These are phyloP conservation scores for Tragelaphus buxtoni DNA, from an alignment of 2,113 vertebrate genomes.

Conservation along the genomic window DNA sequence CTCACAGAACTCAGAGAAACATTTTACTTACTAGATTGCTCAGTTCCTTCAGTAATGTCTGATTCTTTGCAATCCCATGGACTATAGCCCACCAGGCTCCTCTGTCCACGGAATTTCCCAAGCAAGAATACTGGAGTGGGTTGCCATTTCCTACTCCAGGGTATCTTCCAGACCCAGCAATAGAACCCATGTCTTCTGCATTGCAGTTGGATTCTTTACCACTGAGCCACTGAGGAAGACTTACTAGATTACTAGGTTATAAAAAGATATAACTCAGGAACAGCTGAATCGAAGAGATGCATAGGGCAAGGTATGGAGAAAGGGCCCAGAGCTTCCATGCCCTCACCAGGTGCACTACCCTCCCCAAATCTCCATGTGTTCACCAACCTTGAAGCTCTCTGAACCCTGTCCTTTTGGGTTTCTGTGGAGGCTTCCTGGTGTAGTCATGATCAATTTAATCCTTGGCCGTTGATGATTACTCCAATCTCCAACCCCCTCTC, in stretches of 20 bases:
- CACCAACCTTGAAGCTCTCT: background rate
- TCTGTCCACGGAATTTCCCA: background rate
- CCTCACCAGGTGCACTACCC: background rate
- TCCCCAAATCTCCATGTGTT: background rate
- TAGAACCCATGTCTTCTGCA: background rate
- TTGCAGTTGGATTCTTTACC: background rate
- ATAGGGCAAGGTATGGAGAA: background rate
- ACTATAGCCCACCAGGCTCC: background rate
- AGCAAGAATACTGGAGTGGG: background rate
- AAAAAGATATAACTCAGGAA: background rate
- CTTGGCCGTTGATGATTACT: background rate
- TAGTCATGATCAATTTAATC: background rate
- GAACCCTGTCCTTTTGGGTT: background rate
- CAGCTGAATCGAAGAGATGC: background rate
- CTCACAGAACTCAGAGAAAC: background rate
- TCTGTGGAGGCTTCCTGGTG: background rate
- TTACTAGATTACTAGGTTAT: background rate
- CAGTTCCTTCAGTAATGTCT: background rate
- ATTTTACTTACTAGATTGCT: background rate
- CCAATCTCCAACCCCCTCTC: background rate
- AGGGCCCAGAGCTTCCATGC: background rate
- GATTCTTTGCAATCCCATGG: background rate
- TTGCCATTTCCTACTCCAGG: background rate
- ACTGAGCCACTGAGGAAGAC: background rate
- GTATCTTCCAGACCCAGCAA: background rate